Evolutionary conservation across 2,888 invertebrate genomes (phyloP).

Genomic region (Onthophagus sagittarius): DNA sequence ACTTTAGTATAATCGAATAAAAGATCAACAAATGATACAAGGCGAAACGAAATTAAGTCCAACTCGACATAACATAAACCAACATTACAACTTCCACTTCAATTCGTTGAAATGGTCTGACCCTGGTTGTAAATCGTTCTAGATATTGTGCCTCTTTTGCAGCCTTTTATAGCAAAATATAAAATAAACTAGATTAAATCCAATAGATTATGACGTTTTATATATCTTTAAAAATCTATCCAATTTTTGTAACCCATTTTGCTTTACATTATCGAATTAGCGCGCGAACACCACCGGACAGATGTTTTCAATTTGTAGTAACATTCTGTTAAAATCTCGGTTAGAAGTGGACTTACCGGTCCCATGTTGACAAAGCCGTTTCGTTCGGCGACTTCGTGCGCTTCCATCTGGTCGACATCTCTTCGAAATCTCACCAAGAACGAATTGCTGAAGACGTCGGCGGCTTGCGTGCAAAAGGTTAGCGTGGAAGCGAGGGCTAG

Average conservation of each 20-base stretch:
- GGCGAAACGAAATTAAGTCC: background rate
- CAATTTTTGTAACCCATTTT: no score
- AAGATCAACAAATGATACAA: background rate
- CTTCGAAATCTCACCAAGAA: slow-evolving; percentile 88
- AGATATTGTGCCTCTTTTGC: background rate
- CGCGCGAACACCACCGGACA: background rate
- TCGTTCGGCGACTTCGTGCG: slow-evolving; percentile 75
- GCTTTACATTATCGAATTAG: background rate
- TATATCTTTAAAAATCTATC: background rate
- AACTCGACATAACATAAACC: background rate
- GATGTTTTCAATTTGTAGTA: slow-evolving; percentile 13
- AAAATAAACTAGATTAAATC: background rate
- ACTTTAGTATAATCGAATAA: background rate
- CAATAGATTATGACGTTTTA: background rate
- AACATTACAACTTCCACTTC: background rate
- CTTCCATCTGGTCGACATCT: slow-evolving; percentile 71
- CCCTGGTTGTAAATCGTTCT: background rate
- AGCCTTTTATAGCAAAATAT: background rate
- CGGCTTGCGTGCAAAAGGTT: slow-evolving; percentile 32
- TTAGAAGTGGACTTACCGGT: slow-evolving; percentile 65
- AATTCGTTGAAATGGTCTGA: background rate
- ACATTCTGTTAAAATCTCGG: background rate
- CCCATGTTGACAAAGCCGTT: slow-evolving; percentile 94
- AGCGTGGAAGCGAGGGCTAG: slow-evolving; percentile 35
- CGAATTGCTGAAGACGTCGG: slow-evolving; percentile 91